Conservation (phyloP, 2,888 invertebrate species). For the Hymenopus coronatus region DNA sequence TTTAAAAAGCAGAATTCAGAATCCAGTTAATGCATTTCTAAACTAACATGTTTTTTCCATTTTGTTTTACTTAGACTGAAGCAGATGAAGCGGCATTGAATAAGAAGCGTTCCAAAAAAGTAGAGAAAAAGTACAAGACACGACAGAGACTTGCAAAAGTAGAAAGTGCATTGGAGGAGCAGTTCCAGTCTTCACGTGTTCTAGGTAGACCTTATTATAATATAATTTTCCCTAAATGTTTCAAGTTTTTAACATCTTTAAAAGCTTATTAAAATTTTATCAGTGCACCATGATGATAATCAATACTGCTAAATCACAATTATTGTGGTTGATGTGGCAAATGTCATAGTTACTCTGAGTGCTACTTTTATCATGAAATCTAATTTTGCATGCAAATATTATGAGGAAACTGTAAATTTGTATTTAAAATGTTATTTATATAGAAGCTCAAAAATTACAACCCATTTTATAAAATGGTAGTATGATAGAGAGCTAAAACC, state of each 20-base stretch:
- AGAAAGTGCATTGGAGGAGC: conserved; percentile 90
- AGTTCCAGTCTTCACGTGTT: conserved; percentile 93
- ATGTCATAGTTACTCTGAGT: conserved; percentile 36
- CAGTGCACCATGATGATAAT: neutral
- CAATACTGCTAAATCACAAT: neutral
- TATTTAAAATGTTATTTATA: too few species aligned
- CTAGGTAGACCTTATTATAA: conserved; percentile 69
- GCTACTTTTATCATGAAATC: neutral
- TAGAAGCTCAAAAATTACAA: too few species aligned
- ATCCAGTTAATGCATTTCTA: too few species aligned
- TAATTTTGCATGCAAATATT: too few species aligned
- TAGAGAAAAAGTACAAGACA: conserved; percentile 85
- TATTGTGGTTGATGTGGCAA: conserved; percentile 17
- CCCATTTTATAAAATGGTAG: too few species aligned
- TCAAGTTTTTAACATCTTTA: too few species aligned
- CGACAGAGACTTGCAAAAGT: conserved; percentile 93
- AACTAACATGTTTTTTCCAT: too few species aligned
- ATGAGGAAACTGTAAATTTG: too few species aligned
- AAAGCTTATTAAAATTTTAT: neutral
- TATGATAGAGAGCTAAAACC: too few species aligned
- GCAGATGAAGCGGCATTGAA: conserved; percentile 92
- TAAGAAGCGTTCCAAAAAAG: conserved; percentile 92
- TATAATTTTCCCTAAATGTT: too few species aligned
- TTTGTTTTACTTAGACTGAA: conserved; percentile 62
- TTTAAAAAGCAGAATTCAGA: too few species aligned